phyloP scores from a whole-genome alignment of 1,140 invertebrate genomes.

The Pseudomyrmex pallidus region DNA sequence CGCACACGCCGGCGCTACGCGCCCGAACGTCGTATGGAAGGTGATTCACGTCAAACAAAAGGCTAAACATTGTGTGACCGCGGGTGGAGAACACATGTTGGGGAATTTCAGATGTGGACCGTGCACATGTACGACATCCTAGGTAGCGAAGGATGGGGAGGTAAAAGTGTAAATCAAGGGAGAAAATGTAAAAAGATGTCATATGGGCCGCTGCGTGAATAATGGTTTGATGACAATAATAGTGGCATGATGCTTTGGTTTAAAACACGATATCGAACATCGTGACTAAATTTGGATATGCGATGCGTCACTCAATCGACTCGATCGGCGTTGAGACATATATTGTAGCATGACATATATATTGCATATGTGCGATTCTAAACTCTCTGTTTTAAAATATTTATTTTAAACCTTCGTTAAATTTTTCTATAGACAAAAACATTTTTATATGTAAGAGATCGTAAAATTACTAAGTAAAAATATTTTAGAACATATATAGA shows the following conservation, averaged over 20 bases:
- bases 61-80: slow-evolving; percentile 70
- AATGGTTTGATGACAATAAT: not conserved
- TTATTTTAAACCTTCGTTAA: not conserved
- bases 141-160: slow-evolving; percentile 12
- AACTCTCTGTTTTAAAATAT: too few relatives aligned
- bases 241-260: not conserved
- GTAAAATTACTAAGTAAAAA: not conserved
- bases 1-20: slow-evolving; percentile 60
- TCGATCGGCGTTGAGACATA: not conserved
- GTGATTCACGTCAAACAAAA: slow-evolving; percentile 82
- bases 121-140: slow-evolving; percentile 62
- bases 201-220: slow-evolving; percentile 15
- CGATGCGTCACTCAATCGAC: not conserved
- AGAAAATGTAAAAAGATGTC: slow-evolving; percentile 40
- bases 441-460: not conserved
- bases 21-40: slow-evolving; percentile 58
- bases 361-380: too few relatives aligned
- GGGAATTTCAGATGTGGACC: slow-evolving; percentile 74
- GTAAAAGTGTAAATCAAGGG: slow-evolving; percentile 35
- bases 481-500: not conserved
- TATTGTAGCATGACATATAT: not conserved
- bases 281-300: not conserved
- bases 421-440: too few relatives aligned
- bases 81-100: slow-evolving; percentile 72
- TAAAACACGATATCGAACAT: slow-evolving; percentile 11